Evolutionary conservation across 2,113 vertebrate species (phyloP), one percentile per base, ranked within the genome.

Genomic region (Cynocephalus volans): DNA sequence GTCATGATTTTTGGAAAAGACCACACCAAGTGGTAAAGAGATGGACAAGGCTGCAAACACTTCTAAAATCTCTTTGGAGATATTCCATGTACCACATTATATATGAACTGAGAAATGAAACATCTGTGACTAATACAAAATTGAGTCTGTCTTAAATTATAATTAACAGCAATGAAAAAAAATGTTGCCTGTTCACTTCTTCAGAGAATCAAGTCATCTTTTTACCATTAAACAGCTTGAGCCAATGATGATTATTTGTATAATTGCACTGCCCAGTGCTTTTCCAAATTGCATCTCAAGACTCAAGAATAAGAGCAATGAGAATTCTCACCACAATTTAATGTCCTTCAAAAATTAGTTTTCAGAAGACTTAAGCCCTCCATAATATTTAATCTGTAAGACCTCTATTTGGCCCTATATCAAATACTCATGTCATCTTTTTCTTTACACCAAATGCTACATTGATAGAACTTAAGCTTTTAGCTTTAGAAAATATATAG

Each of bases 71-170:
- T 97, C 96, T 97, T 98, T 98, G 98, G 98, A 98, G 97, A 94
- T 96, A 97, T 97, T 98, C 98, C 98, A 98, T 98, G 97, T 97
- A 95, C 97, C 96, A 97, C 98, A 98, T 98, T 98, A 98, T 98
- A 97, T 97, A 98, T 98, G 98, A 98, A 98, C 98, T 98, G 98
- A 98, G 98, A 98, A 98, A 98, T 97, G 98, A 97, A 98, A 98
- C 98, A 98, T 98, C 98, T 98, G 98, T 98, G 97, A 97, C 98
- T 98, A 98, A 98, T 98, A 98, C 96, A 97, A 97, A 98, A 97
- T 98, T 98, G 98, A 98, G 84, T 98, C 97, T 98, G 98, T 97
- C 97, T 98, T 98, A 98, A 98, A 98, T 97, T 98, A 98, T 98
- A 98, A 98, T 98, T 98, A 98, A 98, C 97, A 98, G 97, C 96